Conservation (phyloP, 2,888 invertebrate genomes). For the Trypoxylon attenuatum region DNA sequence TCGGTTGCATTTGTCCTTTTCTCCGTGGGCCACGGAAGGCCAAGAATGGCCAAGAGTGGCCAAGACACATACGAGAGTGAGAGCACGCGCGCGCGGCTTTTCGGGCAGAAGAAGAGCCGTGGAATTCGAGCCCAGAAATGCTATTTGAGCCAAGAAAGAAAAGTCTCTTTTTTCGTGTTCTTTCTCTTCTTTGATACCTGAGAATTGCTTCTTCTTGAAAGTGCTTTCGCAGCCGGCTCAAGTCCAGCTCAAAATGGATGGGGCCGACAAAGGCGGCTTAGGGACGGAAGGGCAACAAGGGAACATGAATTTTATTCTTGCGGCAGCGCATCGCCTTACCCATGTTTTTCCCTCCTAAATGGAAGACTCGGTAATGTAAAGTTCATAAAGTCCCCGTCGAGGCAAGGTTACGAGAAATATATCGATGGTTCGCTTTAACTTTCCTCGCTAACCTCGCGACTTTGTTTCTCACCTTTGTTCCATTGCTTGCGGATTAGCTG, state of each 20-base stretch:
- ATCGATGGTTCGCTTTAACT: conserved; percentile 10
- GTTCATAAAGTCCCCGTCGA: no score
- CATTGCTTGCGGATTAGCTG: no score
- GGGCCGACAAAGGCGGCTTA: conserved; percentile 17
- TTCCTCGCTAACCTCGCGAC: background rate
- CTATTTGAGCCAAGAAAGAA: conserved; percentile 32
- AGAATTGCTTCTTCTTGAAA: conserved; percentile 34
- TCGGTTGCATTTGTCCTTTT: no score
- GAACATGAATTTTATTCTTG: conserved; percentile 20
- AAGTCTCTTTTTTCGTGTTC: conserved; percentile 16
- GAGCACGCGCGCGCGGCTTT: no score
- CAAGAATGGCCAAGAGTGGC: no score
- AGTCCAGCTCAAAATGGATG: conserved; percentile 14
- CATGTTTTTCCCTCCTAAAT: conserved; percentile 20
- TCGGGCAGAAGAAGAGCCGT: no score
- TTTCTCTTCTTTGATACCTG: conserved; percentile 32
- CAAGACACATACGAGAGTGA: no score
- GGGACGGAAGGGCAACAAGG: conserved; percentile 8
- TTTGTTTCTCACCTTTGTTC: background rate
- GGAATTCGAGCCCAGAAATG: conserved; percentile 21
- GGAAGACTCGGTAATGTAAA: conserved; percentile 26
- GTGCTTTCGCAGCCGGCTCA: conserved; percentile 16
- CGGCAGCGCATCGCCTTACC: background rate
- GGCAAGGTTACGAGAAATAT: conserved; percentile 38
- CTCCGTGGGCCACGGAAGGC: no score